Base-by-base conservation (phyloP, 2,113 vertebrate species). In the Gasterosteus nipponicus region DNA sequence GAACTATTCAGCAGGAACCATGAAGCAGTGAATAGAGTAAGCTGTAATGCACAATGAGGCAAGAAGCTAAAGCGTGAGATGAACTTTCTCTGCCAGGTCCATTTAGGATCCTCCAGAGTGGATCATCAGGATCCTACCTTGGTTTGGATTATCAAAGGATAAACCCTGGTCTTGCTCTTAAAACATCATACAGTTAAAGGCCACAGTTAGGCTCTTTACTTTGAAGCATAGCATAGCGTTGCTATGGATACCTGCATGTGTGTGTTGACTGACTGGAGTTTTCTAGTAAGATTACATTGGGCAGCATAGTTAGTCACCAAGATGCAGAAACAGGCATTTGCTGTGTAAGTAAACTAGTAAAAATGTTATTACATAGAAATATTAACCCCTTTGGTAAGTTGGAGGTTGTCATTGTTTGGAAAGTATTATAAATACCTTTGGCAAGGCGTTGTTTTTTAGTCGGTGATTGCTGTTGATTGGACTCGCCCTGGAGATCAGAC, bases 401-500 rank as follows among this genome's bases (percentile, higher is more conserved):
- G 11, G 4, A 33, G 22, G 22, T 31, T 47, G 7, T 8, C 5
- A 51, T 39, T n/a, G 11, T 46, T 56, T 54, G 54, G 3, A 38
- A 26, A 44, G 8, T 67, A 11, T 66, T 66, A 31, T 38, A 73
- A 73, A 61, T 85, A 81, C 70, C 74, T 9, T 0, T 33, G 18
- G 51, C 47, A 51, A 4, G 1, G 29, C 0, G 33, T 38, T 2
- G 44, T 78, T 73, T 84, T 4, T 0, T 31, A 3, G 33, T 1
- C 70, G 63, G 4, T 57, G 63, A 5, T 9, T 57, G 15, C 1
- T 7, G 5, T 9, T 26, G 62, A 15, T 22, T 75, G 10, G 39
- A 66, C 59, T 76, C n/a, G 0, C 5, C 59, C 10, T 35, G 77
- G 65, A 3, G 15, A 60, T 64, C 56, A 19, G 16, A 10, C 41